A percentile compares a stretch with the other conserved stretches of the same genome.
Conservation (phyloP, 2,888 invertebrate species). For the Dryocosmus kuriphilus region DNA sequence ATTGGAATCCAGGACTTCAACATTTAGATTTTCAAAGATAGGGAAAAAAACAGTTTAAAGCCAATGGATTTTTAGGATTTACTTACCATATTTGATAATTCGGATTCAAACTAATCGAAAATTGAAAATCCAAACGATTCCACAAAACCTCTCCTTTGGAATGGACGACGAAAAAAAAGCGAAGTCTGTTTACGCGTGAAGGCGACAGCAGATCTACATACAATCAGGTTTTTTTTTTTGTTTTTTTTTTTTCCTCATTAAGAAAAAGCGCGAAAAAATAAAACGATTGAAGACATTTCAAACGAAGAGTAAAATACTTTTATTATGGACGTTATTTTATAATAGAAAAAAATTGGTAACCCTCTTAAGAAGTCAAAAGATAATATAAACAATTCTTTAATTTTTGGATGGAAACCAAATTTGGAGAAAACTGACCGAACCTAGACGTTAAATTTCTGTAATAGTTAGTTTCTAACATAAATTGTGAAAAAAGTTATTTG, state of each 20-base stretch:
- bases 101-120: neutral
- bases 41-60: neutral
- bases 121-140: neutral
- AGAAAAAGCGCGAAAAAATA: neutral
- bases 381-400: no score
- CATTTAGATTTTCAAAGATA: neutral
- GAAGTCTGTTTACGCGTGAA: conserved; percentile 36
- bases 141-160: neutral
- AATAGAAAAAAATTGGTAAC: no score
- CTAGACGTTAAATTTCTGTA: no score
- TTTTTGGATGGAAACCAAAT: no score
- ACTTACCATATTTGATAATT: conserved; percentile 27
- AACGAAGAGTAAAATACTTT: no score
- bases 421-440: no score
- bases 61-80: neutral
- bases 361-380: no score
- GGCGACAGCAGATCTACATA: neutral
- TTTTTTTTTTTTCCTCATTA: neutral
- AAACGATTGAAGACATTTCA: neutral
- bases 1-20: neutral
- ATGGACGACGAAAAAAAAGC: neutral
- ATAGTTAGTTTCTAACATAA: no score
- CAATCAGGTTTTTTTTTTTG: conserved; percentile 1
- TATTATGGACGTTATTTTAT: no score
- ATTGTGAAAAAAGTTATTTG: neutral